Conservation (phyloP, 2,888 invertebrate genomes). For the Spialia ferax region DNA sequence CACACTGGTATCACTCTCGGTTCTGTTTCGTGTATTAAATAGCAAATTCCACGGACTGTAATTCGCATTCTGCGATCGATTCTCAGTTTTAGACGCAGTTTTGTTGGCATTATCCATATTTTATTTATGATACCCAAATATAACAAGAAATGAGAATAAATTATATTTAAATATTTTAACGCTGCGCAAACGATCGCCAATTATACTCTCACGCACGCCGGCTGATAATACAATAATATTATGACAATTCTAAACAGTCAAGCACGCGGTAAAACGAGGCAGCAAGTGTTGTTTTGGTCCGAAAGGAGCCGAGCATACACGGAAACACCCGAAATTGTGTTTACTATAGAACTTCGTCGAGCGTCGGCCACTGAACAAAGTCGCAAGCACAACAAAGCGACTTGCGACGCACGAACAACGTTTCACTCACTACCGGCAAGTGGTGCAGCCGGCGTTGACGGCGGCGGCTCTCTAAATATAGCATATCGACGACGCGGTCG, state of each 20-base stretch:
- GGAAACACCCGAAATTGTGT: conserved; percentile 69
- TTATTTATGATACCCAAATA: conserved; percentile 30
- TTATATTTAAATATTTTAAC: conserved; percentile 13
- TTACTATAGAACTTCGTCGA: conserved; percentile 67
- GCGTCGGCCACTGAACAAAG: conserved; percentile 20
- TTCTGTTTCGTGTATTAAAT: conserved; percentile 70
- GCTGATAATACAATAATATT: conserved; percentile 66
- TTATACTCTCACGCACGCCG: conserved; percentile 61
- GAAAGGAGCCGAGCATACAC: conserved; percentile 65
- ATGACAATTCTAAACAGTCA: conserved; percentile 62
- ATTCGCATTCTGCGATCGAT: conserved; percentile 56
- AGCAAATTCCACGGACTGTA: conserved; percentile 79
- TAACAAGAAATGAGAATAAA: conserved; percentile 33
- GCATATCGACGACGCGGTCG: conserved; percentile 4
- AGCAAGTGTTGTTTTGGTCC: conserved; percentile 72
- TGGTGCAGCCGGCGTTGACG: conserved; percentile 12
- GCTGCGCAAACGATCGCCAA: conserved; percentile 5
- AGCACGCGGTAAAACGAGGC: conserved; percentile 45
- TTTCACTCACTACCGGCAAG: background rate
- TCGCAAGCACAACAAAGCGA: conserved; percentile 15
- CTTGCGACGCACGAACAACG: background rate
- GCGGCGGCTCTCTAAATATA: conserved; percentile 31
- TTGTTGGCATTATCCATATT: conserved; percentile 73
- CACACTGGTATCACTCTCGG: conserved; percentile 78
- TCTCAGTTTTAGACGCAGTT: conserved; percentile 58